Percentiles rank a stretch among this genome's conserved stretches.
phyloP scores from a whole-genome alignment of 1,140 invertebrate species.

The Xylocopa sonorina region DNA sequence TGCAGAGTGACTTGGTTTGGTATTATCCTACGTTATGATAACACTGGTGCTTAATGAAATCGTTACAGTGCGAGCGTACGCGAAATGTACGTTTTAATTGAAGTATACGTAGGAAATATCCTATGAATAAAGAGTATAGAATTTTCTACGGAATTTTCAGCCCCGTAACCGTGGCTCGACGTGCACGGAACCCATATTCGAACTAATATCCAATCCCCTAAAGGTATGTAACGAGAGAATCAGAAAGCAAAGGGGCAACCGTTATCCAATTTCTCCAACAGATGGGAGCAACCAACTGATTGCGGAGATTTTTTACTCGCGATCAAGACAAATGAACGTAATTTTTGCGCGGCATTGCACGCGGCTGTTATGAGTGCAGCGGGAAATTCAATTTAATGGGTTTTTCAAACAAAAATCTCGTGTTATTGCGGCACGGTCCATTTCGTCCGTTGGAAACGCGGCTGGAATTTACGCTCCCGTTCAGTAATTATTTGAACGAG shows the following conservation, averaged over 20 bases:
- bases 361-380: not conserved
- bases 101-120: too few relatives aligned
- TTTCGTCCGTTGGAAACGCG: not conserved
- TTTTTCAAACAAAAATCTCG: conserved; percentile 4
- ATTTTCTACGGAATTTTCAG: too few relatives aligned
- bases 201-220: not conserved
- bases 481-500: conserved; percentile 40
- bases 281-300: not conserved
- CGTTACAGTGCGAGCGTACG: too few relatives aligned
- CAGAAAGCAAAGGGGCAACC: not conserved
- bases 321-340: conserved; percentile 10
- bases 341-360: not conserved
- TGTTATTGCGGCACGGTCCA: not conserved
- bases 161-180: too few relatives aligned
- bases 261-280: not conserved
- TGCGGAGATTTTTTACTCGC: not conserved
- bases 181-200: too few relatives aligned
- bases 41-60: too few relatives aligned
- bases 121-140: too few relatives aligned
- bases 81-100: too few relatives aligned
- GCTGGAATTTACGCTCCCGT: conserved; percentile 16
- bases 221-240: not conserved
- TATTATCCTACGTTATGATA: too few relatives aligned
- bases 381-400: conserved; percentile 13
- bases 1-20: too few relatives aligned